These are phyloP conservation scores for Coregonus sp. DNA, from an alignment of 2,797 vertebrate species.

Conservation along the genomic window DNA sequence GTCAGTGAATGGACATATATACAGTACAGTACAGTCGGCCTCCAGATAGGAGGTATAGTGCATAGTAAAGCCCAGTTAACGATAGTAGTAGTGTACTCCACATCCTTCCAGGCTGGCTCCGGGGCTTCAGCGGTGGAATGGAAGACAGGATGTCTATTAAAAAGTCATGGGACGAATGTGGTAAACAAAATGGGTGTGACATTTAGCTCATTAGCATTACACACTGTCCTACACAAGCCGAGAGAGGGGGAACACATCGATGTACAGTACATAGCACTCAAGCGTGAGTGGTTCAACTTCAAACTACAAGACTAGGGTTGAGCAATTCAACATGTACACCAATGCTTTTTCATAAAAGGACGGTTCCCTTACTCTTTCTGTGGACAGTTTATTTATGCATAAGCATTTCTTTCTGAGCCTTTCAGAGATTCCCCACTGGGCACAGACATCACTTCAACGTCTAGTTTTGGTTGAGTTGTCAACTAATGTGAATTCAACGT, in stretches of 20 bases:
- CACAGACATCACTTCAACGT: no score
- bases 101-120: conserved; percentile 32
- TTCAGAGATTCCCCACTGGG: not conserved
- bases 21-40: not conserved
- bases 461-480: no score
- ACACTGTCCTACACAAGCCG: conserved; percentile 24
- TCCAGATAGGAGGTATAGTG: not conserved
- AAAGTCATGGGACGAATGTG: conserved; percentile 18
- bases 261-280: not conserved
- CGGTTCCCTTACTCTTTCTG: not conserved
- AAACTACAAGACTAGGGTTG: not conserved
- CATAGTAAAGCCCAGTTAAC: not conserved
- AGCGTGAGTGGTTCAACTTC: not conserved
- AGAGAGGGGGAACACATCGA: not conserved
- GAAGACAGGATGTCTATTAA: conserved; percentile 36
- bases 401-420: not conserved
- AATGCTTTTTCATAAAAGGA: not conserved
- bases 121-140: conserved; percentile 4
- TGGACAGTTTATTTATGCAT: not conserved
- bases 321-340: not conserved
- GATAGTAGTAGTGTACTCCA: not conserved
- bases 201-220: conserved; percentile 20
- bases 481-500: no score
- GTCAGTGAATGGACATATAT: not conserved
- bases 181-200: conserved; percentile 17